These are phyloP conservation scores for Helogale parvula DNA, from an alignment of 2,113 vertebrate genomes.

Conservation along the genomic window DNA sequence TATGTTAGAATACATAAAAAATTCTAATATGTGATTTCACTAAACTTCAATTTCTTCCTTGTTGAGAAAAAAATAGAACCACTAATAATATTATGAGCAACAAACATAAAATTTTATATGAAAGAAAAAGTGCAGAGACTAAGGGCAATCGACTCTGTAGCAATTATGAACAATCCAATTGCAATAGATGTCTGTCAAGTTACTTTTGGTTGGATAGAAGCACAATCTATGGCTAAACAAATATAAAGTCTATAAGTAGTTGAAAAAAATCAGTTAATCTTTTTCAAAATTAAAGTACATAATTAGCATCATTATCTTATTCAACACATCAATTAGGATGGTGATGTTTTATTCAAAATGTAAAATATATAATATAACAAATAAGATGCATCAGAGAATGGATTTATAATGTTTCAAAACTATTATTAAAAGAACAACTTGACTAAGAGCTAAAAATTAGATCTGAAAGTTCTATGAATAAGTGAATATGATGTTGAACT, in stretches of 20 bases:
- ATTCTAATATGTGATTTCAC: background rate
- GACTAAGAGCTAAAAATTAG: background rate
- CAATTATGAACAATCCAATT: background rate
- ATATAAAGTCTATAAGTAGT: background rate
- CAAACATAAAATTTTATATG: background rate
- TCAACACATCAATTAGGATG: background rate
- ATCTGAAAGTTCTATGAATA: background rate
- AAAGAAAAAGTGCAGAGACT: background rate
- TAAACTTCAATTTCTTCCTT: background rate
- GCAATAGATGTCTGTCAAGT: background rate
- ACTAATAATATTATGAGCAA: background rate
- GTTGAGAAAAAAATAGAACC: background rate
- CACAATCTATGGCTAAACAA: background rate
- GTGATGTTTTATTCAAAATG: background rate
- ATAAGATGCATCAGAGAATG: background rate
- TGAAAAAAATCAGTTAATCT: background rate
- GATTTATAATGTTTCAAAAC: background rate
- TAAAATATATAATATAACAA: background rate
- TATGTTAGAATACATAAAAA: background rate
- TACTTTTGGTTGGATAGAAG: background rate
- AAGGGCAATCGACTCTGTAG: background rate
- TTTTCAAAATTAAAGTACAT: constrained; percentile 25
- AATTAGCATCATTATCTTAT: background rate
- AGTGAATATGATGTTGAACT: background rate
- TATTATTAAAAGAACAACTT: background rate